Percentiles rank a stretch among this genome's conserved stretches.
Conservation (phyloP, 2,888 invertebrate genomes). For the Andrena haemorrhoa region DNA sequence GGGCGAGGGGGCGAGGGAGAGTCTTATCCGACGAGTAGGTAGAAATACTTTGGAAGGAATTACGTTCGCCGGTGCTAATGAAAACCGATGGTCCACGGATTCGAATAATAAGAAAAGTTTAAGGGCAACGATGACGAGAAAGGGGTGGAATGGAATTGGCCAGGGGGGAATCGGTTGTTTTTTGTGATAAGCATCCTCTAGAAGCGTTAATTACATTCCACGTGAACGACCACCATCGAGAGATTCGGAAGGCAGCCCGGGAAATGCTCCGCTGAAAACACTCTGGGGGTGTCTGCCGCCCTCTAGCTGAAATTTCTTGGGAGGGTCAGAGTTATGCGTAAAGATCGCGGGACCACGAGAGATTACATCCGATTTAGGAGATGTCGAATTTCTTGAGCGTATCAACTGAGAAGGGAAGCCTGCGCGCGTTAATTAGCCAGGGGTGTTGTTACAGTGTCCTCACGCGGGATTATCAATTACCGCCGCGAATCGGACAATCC, state of each 20-base stretch:
- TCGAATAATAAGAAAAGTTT: constrained; percentile 70
- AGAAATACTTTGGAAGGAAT: constrained; percentile 36
- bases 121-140: constrained; percentile 53
- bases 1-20: neutral
- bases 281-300: constrained; percentile 42
- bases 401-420: constrained; percentile 40
- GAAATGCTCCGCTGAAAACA: constrained; percentile 47
- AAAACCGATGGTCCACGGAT: constrained; percentile 47
- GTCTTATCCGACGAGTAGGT: constrained; percentile 2
- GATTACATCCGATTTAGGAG: constrained; percentile 56
- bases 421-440: constrained; percentile 67
- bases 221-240: constrained; percentile 75
- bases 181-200: constrained; percentile 66
- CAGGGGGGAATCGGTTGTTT: constrained; percentile 50
- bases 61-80: constrained; percentile 30
- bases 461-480: constrained; percentile 64
- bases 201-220: constrained; percentile 81
- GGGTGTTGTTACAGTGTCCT: constrained; percentile 57
- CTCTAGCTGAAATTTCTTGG: constrained; percentile 57
- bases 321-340: constrained; percentile 62
- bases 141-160: constrained; percentile 36
- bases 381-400: constrained; percentile 35
- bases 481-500: constrained; percentile 54
- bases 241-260: constrained; percentile 69
- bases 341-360: constrained; percentile 45